A percentile compares a stretch with the other conserved stretches of the same genome.
phyloP scores from a whole-genome alignment of 1,140 invertebrate species.

The Drosophila navojoa region DNA sequence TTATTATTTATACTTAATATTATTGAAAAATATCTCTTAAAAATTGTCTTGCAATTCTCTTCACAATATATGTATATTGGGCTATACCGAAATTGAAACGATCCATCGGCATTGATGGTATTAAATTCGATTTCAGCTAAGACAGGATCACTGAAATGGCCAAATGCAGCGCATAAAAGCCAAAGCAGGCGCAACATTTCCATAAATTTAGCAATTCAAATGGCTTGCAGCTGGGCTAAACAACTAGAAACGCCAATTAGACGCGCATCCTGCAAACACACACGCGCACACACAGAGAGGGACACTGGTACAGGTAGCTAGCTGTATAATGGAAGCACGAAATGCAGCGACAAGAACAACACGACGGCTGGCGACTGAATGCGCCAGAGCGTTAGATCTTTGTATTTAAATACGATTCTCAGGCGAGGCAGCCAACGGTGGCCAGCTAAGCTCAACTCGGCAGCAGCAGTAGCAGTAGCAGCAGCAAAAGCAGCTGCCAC shows the following conservation, averaged over 20 bases:
- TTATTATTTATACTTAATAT: too few species aligned
- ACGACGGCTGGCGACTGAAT: conserved; percentile 76
- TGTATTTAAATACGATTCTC: conserved; percentile 83
- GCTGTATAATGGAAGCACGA: neutral
- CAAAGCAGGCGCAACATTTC: conserved; percentile 52
- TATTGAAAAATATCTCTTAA: neutral
- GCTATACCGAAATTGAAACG: conserved; percentile 86
- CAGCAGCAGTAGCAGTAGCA: conserved; percentile 27
- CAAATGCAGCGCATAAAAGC: conserved; percentile 45
- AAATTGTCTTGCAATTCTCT: neutral
- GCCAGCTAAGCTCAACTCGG: conserved; percentile 28
- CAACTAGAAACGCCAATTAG: conserved; percentile 20
- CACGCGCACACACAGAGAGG: neutral
- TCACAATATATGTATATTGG: neutral
- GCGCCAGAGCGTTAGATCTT: conserved; percentile 75
- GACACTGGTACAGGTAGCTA: neutral
- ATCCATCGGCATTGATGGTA: conserved; percentile 87
- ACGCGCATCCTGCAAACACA: conserved; percentile 28
- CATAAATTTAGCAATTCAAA: conserved; percentile 22
- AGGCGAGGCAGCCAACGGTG: conserved; percentile 69
- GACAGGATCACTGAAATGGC: conserved; percentile 36
- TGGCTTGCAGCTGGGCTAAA: conserved; percentile 1
- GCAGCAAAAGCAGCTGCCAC: conserved; percentile 54
- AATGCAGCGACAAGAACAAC: conserved; percentile 65
- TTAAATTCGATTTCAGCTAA: conserved; percentile 84